phyloP scores from a whole-genome alignment of 2,113 vertebrate genomes.

The Campylorhamphus procurvoides region DNA sequence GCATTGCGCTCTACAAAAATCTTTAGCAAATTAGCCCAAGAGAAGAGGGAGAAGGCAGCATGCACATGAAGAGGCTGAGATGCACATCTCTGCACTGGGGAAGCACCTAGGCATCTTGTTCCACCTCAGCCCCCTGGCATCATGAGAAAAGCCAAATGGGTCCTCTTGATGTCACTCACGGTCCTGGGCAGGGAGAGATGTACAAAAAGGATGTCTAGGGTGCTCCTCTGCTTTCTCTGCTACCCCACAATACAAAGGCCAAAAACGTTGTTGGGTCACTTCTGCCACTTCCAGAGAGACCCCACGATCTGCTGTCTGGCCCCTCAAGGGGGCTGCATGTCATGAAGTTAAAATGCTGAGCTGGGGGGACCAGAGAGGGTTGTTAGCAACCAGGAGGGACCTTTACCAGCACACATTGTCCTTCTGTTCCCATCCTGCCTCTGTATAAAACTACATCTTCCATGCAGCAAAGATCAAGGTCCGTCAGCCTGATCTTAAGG shows the following conservation, averaged over 20 bases:
- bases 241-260: neutral
- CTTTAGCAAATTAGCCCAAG: neutral
- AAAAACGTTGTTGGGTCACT: neutral
- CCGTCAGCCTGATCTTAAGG: neutral
- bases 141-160: neutral
- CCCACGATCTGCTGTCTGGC: fast-evolving
- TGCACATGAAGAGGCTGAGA: neutral
- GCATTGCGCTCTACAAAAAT: neutral
- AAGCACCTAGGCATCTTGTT: neutral
- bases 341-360: neutral
- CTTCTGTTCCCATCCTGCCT: neutral
- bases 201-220: too few species aligned
- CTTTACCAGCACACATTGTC: fast-evolving
- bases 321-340: neutral
- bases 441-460: neutral
- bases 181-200: neutral
- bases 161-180: fast-evolving
- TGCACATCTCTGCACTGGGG: neutral
- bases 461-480: neutral
- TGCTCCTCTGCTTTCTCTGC: neutral
- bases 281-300: neutral
- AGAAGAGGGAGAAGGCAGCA: neutral
- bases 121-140: neutral
- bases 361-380: neutral
- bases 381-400: neutral